Percentiles rank a stretch among this genome's conserved stretches.
phyloP scores from a whole-genome alignment of 2,888 invertebrate genomes.

The Drosophila sordidapex region DNA sequence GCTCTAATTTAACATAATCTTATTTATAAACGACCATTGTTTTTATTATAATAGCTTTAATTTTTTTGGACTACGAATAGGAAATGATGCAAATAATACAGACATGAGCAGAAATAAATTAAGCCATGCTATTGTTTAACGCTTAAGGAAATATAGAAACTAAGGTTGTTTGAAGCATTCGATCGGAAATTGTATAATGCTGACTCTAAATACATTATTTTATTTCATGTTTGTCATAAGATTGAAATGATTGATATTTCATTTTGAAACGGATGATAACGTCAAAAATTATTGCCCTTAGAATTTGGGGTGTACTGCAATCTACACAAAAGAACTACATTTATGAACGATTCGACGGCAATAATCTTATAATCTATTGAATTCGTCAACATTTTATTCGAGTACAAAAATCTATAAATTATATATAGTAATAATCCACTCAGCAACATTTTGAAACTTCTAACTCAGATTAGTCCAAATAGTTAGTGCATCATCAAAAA shows the following conservation, averaged over 20 bases:
- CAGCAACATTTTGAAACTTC: neutral
- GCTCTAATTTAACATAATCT: constrained; percentile 26
- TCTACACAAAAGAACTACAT: neutral
- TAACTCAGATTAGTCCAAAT: neutral
- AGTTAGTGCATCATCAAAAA: neutral
- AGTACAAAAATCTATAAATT: neutral
- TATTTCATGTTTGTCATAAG: constrained; percentile 26
- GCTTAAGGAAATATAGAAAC: constrained; percentile 1
- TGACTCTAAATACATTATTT: constrained; percentile 39
- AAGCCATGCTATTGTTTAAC: constrained; percentile 12
- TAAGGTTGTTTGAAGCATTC: constrained; percentile 23
- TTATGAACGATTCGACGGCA: neutral
- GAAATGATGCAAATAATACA: constrained; percentile 1
- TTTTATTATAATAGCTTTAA: constrained; percentile 29
- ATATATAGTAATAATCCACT: neutral
- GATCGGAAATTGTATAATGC: constrained; percentile 31
- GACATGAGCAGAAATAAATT: constrained; percentile 3
- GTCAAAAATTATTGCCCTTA: neutral
- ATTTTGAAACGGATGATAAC: neutral
- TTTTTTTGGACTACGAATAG: constrained; percentile 28
- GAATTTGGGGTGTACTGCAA: neutral
- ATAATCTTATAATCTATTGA: neutral
- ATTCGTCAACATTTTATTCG: neutral
- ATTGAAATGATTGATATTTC: neutral
- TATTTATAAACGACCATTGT: constrained; percentile 42